phyloP scores from a whole-genome alignment of 2,888 invertebrate genomes.

The Andrena camellia region DNA sequence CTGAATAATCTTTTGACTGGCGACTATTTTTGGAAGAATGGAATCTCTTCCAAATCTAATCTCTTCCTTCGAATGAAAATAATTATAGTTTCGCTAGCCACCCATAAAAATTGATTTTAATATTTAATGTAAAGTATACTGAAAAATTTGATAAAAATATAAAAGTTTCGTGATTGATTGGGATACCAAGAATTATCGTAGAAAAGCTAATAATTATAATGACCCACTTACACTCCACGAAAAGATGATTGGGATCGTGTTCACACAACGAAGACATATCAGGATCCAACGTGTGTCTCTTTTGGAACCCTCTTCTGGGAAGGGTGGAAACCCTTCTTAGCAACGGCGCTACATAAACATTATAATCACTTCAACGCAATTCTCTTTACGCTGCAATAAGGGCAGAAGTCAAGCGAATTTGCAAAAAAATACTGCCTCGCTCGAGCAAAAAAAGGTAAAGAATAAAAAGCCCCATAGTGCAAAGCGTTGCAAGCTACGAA shows the following conservation, averaged over 20 bases:
- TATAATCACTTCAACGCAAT: conserved; percentile 53
- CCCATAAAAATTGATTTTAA: background rate
- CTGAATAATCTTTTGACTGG: no score
- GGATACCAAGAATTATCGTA: background rate
- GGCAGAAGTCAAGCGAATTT: conserved; percentile 18
- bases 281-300: conserved; percentile 80
- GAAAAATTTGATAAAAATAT: no score
- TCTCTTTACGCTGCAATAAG: conserved; percentile 17
- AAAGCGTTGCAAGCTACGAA: background rate
- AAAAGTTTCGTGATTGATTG: background rate
- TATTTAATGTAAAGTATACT: background rate
- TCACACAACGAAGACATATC: conserved; percentile 76
- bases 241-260: conserved; percentile 75
- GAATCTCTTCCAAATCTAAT: no score
- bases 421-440: no score
- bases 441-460: background rate
- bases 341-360: conserved; percentile 78
- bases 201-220: conserved; percentile 14
- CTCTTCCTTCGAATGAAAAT: no score
- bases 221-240: conserved; percentile 76
- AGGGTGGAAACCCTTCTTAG: conserved; percentile 78
- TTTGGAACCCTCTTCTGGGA: conserved; percentile 76
- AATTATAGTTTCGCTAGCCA: background rate
- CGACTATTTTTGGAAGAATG: no score
- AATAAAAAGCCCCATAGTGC: background rate